phyloP scores from a whole-genome alignment of 2,797 vertebrate species.

The Scolopax bukidnonensis region DNA sequence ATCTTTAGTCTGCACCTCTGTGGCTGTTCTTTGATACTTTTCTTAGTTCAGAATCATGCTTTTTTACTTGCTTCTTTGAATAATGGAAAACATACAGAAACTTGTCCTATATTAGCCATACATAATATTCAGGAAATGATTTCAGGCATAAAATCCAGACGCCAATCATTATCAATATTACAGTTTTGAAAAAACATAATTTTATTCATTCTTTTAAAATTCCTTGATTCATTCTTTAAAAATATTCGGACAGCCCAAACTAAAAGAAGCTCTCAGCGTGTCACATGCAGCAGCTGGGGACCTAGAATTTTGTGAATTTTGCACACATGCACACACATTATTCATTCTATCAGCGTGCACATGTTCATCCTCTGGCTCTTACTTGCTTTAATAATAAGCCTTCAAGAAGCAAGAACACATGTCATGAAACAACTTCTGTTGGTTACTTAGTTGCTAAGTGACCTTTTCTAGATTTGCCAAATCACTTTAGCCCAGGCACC shows the following conservation, averaged over 20 bases:
- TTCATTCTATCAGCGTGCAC: background rate
- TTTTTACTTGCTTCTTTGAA: background rate
- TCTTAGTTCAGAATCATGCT: background rate
- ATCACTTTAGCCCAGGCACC: background rate
- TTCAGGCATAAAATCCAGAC: background rate
- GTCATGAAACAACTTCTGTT: constrained; percentile 25
- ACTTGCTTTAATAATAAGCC: constrained; percentile 21
- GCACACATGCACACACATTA: background rate
- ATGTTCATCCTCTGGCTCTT: background rate
- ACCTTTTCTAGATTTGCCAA: constrained; percentile 28
- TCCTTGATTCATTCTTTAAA: background rate
- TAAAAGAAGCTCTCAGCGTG: background rate
- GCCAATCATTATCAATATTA: background rate
- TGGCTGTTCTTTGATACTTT: background rate
- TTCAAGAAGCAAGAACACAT: background rate
- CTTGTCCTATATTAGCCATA: background rate
- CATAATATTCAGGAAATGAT: background rate
- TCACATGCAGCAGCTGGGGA: background rate
- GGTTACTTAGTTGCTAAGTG: constrained; percentile 19
- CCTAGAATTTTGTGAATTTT: background rate
- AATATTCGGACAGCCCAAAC: background rate
- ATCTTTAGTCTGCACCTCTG: background rate
- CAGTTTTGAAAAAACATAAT: background rate
- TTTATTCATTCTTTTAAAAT: background rate
- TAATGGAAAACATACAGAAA: background rate